Evolutionary conservation across 2,113 vertebrate species (phyloP), one percentile per base, ranked within the genome.

Genomic region (Elanoides forficatus): DNA sequence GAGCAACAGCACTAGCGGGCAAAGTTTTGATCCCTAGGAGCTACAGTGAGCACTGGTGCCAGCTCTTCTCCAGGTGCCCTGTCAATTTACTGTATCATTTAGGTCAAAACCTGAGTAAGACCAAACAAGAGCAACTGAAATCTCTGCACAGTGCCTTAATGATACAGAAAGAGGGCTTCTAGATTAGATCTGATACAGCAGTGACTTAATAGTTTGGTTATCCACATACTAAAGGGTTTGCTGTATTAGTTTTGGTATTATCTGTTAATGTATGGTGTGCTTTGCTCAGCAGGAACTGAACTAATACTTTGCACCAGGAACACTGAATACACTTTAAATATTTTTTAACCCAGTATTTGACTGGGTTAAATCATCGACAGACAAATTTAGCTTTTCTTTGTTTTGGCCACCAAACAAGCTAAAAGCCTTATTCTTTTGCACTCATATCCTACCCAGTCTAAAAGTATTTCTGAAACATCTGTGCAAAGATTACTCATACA

Each of bases 401-500:
- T 56, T 95, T 87, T 90, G 81, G 81, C 62, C 86, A 89, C 40
- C 48, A 90, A 95, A 94, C 13, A 92, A 94, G 36, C 34, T 23
- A 92, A 89, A 91, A 89, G 30, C 36, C 63, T 38, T 89, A 53
- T 62, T 91, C 32, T 89, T 87, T 91, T 89, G 45, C 50, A 73
- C 45, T 94, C 71, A 70, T 70, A 94, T 87, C 81, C 66, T 93
- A 94, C 21, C 91, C 62, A 91, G 67, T 86, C 71, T 85, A 80
- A 85, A 95, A 96, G 79, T 76, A 89, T 95, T 94, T 93, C 53
- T 95, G 81, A 94, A 95, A 96, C 93, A 97, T 97, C 89, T 97
- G 91, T 92, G 74, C 81, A 86, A 80, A 68, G 93, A 94, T 97
- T 97, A 95, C 93, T 97, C 95, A 96, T 76, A 86, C 91, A 82